Evolutionary conservation across 2,888 invertebrate genomes (phyloP), one percentile per base, ranked within the genome.

Genomic region (Caenorhabditis sp.): DNA sequence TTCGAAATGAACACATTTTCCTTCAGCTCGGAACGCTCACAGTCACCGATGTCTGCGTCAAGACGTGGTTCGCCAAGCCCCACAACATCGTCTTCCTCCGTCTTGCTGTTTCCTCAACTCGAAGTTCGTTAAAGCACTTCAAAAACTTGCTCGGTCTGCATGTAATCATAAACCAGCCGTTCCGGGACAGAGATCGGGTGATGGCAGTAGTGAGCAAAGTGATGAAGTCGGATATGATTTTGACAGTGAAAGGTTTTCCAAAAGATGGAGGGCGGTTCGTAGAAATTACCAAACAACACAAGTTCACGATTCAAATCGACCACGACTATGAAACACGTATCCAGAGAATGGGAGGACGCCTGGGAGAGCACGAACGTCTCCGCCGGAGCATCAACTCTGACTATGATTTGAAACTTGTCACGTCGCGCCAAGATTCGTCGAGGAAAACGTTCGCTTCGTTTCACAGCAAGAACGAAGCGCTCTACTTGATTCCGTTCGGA

Each of bases 121-220:
- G 2, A 3, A 8, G 24, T 11, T 48, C 39, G 11, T 22, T 66
- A 41, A 2, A 22, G 2, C 27, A 58, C 30, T 66, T 66, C 48
- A 71, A 62, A 30, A 15, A 27, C 17, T 32, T 71, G 20, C 15
- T 17, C n/a, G 62, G 62, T 9, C 24, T 46, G n/a, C 48, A 71
- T 17, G 48, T 71, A n/a, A 30, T 27, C 8, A 15, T 62, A 24
- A 55, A 46, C 9, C 35, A 9, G 9, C 9, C 6, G 35, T 72
- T 8, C 20, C n/a, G n/a, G n/a, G n/a, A n/a, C n/a, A n/a, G n/a
- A n/a, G n/a, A n/a, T n/a, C n/a, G n/a, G n/a, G n/a, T n/a, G n/a
- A n/a, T 63, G 37, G 72, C 56, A 4, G 39, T 63, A 7, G 58
- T 72, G 2, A 63, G 35, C 13, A 27, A 41, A 20, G 72, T 72